phyloP scores from a whole-genome alignment of 2,888 invertebrate genomes.

The Netelia virgata region DNA sequence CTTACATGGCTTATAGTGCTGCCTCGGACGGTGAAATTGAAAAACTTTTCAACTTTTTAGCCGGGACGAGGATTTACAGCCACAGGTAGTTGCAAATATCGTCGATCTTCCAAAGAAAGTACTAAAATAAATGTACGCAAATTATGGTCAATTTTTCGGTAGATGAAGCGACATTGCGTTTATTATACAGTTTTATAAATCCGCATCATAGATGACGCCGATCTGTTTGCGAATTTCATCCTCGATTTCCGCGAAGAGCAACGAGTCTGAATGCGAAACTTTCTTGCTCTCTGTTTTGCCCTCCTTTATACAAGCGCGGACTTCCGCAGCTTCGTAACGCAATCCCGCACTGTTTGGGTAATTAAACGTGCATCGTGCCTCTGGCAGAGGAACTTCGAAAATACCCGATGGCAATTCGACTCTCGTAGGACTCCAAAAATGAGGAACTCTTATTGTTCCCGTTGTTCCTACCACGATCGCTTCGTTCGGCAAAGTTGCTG shows the following conservation, averaged over 20 bases:
- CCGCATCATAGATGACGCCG: slow-evolving; percentile 87
- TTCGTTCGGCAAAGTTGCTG: slow-evolving; percentile 87
- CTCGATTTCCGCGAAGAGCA: slow-evolving; percentile 90
- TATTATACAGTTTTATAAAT: slow-evolving; percentile 75
- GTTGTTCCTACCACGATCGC: slow-evolving; percentile 90
- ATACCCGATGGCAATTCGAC: slow-evolving; percentile 89
- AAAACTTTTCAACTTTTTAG: too few relatives aligned
- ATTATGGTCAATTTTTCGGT: not conserved
- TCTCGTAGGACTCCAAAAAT: slow-evolving; percentile 91
- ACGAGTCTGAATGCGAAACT: slow-evolving; percentile 89
- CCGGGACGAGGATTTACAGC: not conserved
- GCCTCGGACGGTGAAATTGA: not conserved
- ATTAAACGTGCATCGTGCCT: slow-evolving; percentile 87
- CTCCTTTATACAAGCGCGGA: slow-evolving; percentile 89
- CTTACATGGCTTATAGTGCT: not conserved
- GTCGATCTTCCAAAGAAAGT: not conserved
- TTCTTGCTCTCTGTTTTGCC: slow-evolving; percentile 90
- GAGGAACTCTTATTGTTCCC: slow-evolving; percentile 88
- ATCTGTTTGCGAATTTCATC: slow-evolving; percentile 91
- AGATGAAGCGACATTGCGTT: too few relatives aligned
- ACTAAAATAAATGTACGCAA: not conserved
- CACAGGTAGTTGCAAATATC: not conserved
- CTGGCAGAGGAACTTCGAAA: slow-evolving; percentile 89
- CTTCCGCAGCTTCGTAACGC: slow-evolving; percentile 92
- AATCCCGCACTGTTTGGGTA: slow-evolving; percentile 91